phyloP scores from a whole-genome alignment of 2,113 vertebrate genomes.

The Gyps fulvus region DNA sequence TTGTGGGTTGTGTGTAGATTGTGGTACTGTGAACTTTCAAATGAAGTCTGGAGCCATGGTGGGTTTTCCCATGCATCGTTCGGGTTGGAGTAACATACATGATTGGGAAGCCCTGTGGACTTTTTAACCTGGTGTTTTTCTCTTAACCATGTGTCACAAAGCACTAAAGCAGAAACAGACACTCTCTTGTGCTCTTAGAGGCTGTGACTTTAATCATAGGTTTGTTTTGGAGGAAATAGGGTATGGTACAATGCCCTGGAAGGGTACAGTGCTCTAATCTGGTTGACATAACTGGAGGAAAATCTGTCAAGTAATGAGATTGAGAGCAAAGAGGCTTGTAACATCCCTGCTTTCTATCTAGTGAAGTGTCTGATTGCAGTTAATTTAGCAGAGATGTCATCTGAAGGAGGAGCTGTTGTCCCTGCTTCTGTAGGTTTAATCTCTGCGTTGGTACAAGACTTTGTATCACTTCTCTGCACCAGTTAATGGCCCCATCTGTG shows the following conservation, averaged over 20 bases:
- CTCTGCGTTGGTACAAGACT: background rate
- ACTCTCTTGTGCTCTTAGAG: background rate
- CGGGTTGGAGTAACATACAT: accelerated
- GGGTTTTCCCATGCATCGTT: background rate
- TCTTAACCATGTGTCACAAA: background rate
- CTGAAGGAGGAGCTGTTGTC: slow-evolving; percentile 11
- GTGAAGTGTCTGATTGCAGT: background rate
- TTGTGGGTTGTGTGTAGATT: background rate
- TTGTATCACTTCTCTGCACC: accelerated
- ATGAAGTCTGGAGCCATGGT: background rate
- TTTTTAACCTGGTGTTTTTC: background rate
- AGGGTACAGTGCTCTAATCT: background rate
- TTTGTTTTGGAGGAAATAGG: background rate
- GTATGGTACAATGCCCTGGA: background rate
- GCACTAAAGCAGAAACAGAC: background rate
- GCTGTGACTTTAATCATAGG: background rate
- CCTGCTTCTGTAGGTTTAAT: background rate
- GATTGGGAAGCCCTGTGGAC: background rate
- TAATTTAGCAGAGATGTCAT: background rate
- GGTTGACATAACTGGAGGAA: background rate
- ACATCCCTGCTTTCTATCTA: background rate
- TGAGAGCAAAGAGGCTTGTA: background rate
- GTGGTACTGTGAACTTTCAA: background rate
- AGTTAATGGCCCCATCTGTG: background rate
- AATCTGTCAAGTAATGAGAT: background rate